Percentiles rank a stretch among this genome's conserved stretches.
phyloP scores from a whole-genome alignment of 2,888 invertebrate genomes.

The Lasioglossum oenotherae region DNA sequence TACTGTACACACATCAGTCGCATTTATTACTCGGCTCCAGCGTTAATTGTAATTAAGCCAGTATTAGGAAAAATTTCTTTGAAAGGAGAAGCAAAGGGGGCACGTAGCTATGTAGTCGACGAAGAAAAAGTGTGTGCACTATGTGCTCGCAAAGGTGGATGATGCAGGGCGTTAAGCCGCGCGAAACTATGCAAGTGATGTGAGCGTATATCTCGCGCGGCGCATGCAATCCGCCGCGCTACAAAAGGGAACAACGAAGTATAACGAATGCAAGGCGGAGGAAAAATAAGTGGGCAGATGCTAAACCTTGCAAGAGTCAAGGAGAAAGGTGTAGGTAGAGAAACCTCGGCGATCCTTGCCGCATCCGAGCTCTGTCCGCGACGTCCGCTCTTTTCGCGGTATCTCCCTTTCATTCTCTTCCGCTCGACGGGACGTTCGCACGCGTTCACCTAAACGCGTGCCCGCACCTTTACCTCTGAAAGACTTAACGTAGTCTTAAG shows the following conservation, averaged over 20 bases:
- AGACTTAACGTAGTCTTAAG: not conserved
- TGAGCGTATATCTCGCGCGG: slow-evolving; percentile 55
- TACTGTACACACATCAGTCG: too few species aligned
- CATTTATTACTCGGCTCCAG: too few species aligned
- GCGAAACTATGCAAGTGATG: slow-evolving; percentile 62
- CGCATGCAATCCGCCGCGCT: slow-evolving; percentile 59
- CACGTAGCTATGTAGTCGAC: slow-evolving; percentile 17
- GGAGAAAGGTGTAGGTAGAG: slow-evolving; percentile 65
- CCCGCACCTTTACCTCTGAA: not conserved
- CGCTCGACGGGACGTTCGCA: not conserved
- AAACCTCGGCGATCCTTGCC: slow-evolving; percentile 60
- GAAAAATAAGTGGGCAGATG: slow-evolving; percentile 41
- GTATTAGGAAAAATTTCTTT: not conserved
- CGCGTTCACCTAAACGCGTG: slow-evolving; percentile 7
- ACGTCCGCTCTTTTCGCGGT: slow-evolving; percentile 11
- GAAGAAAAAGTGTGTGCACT: slow-evolving; percentile 46
- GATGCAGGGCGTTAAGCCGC: slow-evolving; percentile 61
- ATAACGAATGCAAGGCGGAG: slow-evolving; percentile 52
- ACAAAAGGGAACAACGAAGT: slow-evolving; percentile 59
- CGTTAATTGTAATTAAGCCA: not conserved
- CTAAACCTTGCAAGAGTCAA: slow-evolving; percentile 57
- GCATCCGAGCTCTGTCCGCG: slow-evolving; percentile 33
- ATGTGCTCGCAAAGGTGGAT: slow-evolving; percentile 60
- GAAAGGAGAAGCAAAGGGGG: not conserved
- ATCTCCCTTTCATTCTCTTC: not conserved